Evolutionary conservation across 2,888 invertebrate species (phyloP).

Genomic region (Coleophora flavipennella): DNA sequence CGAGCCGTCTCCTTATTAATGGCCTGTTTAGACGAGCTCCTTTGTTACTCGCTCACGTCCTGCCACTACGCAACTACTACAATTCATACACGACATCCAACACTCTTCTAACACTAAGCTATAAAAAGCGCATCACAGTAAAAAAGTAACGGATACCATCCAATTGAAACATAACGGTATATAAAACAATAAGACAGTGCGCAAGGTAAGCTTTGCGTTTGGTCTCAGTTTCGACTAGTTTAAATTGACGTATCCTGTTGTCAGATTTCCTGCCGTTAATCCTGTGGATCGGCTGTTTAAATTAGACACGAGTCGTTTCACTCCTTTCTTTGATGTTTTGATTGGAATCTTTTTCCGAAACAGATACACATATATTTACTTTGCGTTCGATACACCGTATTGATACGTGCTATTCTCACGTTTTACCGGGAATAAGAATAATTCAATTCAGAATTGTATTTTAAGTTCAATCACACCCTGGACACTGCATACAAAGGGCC

Average conservation of each 20-base stretch:
- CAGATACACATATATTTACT: conserved; percentile 6
- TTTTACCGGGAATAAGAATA: background rate
- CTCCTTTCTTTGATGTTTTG: conserved; percentile 45
- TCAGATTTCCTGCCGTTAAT: conserved; percentile 61
- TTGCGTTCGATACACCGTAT: background rate
- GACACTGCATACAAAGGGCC: too few relatives aligned
- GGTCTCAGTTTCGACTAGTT: conserved; percentile 53
- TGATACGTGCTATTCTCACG: background rate
- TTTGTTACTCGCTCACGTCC: conserved; percentile 66
- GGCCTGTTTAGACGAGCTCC: conserved; percentile 67
- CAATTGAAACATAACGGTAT: conserved; percentile 16
- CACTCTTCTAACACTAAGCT: conserved; percentile 16
- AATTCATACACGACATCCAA: conserved; percentile 21
- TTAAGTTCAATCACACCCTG: too few relatives aligned
- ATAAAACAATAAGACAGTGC: conserved; percentile 27
- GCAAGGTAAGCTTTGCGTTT: conserved; percentile 33
- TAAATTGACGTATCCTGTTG: conserved; percentile 68
- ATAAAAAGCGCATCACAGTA: too few relatives aligned
- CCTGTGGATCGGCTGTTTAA: conserved; percentile 45
- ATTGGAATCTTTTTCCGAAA: conserved; percentile 28
- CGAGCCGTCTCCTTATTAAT: conserved; percentile 68
- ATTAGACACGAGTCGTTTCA: conserved; percentile 40
- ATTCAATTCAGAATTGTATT: too few relatives aligned
- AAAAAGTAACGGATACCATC: conserved; percentile 28
- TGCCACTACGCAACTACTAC: conserved; percentile 40